A percentile compares a stretch with the other conserved stretches of the same genome.
phyloP scores from a whole-genome alignment of 1,140 invertebrate species.

The Anthonomus grandis region DNA sequence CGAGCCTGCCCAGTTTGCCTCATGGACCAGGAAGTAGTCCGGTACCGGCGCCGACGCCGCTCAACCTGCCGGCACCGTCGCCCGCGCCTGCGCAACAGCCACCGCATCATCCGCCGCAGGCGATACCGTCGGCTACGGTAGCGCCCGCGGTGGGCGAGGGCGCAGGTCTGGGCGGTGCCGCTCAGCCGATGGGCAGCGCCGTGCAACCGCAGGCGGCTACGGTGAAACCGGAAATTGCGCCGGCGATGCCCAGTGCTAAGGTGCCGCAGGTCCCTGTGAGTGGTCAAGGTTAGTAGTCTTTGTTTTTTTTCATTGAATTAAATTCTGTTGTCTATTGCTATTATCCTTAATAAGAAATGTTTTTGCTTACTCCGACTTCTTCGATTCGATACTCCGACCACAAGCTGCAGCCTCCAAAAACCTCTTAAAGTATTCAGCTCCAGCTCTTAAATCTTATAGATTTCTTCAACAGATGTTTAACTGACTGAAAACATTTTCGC shows the following conservation, averaged over 20 bases:
- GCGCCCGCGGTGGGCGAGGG: constrained; percentile 25
- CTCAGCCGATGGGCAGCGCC: constrained; percentile 24
- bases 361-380: no score
- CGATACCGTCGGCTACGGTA: constrained; percentile 35
- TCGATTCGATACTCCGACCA: no score
- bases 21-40: constrained; percentile 44
- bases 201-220: constrained; percentile 25
- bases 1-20: constrained; percentile 42
- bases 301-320: no score
- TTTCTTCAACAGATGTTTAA: no score
- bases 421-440: no score
- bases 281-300: constrained; percentile 20
- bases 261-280: constrained; percentile 17
- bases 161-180: constrained; percentile 21
- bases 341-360: no score
- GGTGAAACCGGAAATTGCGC: constrained; percentile 22
- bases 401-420: no score
- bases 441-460: no score
- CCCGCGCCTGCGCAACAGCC: constrained; percentile 52
- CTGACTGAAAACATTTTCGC: no score
- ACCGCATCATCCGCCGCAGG: constrained; percentile 44
- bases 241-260: constrained; percentile 13
- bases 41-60: constrained; percentile 43
- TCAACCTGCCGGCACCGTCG: constrained; percentile 54
- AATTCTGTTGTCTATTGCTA: no score